Base-by-base conservation (phyloP, 2,113 vertebrate species). In the Protomyctophum bolini region DNA sequence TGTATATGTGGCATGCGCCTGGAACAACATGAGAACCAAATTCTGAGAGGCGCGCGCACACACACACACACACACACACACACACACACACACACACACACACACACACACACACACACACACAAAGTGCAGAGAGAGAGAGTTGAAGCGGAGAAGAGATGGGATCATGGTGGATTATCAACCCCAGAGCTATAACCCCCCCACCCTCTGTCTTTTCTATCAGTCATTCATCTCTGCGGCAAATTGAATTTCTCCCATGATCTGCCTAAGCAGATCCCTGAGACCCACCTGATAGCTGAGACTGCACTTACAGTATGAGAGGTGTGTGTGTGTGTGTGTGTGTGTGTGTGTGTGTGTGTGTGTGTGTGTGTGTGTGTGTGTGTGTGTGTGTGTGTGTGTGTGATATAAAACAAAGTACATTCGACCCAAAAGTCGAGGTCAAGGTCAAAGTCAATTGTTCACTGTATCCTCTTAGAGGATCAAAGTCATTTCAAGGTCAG, bases 161-260 rank as follows among this genome's bases (percentile, higher is more conserved):
- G 41, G 65, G 66, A 72, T 81, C 49, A 41, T 58, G 55, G 60
- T 55, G 64, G 76, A 65, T 77, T 21, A 59, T 81, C 68, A 83
- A 62, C 70, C 79, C 59, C 7, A 49, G 62, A 82, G 81, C 81
- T 28, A 21, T 69, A 29, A 64, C 69, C 68, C 70, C 64, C 76
- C 73, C n/a, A n/a, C n/a, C 72, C 70, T 77, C 68, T 70, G 12
- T 56, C 21, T 52, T 6, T 29, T 14, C n/a, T 76, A 76, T 86
- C 82, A 14, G 29, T 52, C 46, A 7, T 67, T 86, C 79, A 84
- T 86, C 85, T 77, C 63, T 54, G 46, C 10, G 3, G 83, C 83
- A 86, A 86, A 88, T 86, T 87, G 81, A 88, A 88, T 86, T 81
- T 77, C 69, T 76, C 70, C 58, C 61, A 51, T 66, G 80, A 84